These are phyloP conservation scores for Perca fluviatilis DNA, from an alignment of 2,113 vertebrate species.

Conservation along the genomic window DNA sequence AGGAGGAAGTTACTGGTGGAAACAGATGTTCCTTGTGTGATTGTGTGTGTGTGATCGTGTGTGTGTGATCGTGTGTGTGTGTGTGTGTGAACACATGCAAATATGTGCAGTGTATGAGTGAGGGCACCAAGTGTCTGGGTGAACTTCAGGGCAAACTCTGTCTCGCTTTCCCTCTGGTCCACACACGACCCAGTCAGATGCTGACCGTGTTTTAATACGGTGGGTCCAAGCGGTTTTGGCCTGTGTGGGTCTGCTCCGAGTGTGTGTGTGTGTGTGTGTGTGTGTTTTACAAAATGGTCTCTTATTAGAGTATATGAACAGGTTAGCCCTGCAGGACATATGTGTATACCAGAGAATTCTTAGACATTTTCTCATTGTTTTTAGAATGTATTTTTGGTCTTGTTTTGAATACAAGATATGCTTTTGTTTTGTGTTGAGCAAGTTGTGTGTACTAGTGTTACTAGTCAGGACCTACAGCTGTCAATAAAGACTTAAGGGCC, in stretches of 20 bases:
- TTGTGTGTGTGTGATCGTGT: background rate
- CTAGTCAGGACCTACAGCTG: no score
- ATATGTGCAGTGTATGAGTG: constrained; percentile 1
- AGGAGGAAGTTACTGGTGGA: constrained; percentile 2
- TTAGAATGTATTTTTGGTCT: background rate
- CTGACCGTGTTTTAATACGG: background rate
- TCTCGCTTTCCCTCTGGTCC: constrained; percentile 37
- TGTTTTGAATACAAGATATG: background rate
- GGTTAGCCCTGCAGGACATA: background rate
- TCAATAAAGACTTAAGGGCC: no score
- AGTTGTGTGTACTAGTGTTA: no score
- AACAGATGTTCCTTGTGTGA: constrained; percentile 61
- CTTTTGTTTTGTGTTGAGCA: background rate
- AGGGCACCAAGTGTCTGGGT: constrained; percentile 32
- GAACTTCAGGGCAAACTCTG: constrained; percentile 51
- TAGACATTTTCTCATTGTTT: background rate
- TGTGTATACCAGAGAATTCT: background rate
- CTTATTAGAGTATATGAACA: background rate
- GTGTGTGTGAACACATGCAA: constrained; percentile 11
- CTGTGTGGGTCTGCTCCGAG: background rate
- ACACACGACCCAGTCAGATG: constrained; percentile 16
- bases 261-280: background rate
- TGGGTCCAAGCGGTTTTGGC: background rate
- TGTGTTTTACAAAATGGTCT: background rate
- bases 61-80: constrained; percentile 17